Conservation (phyloP, 2,888 invertebrate genomes). For the Hermodice carunculata region DNA sequence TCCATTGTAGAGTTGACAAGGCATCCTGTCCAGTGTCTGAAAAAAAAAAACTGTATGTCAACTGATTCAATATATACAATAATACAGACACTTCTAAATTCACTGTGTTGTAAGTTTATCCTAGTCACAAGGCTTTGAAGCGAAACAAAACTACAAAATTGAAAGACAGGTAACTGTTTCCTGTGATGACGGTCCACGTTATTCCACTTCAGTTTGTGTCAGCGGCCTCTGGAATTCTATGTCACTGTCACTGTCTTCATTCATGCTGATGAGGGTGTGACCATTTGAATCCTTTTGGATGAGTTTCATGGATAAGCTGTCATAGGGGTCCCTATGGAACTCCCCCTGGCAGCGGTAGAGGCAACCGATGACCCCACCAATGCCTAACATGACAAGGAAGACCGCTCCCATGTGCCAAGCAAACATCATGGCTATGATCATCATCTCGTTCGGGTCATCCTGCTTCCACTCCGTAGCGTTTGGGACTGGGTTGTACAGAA, state of each 20-base stretch:
- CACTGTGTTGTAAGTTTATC: neutral
- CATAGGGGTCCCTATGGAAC: constrained; percentile 34
- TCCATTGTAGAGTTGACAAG: too few relatives aligned
- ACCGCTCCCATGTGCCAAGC: constrained; percentile 61
- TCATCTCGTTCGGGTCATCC: constrained; percentile 68
- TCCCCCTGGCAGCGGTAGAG: constrained; percentile 39
- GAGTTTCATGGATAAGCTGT: constrained; percentile 50
- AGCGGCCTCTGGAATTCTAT: constrained; percentile 50
- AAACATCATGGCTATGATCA: constrained; percentile 70
- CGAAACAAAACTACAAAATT: too few relatives aligned
- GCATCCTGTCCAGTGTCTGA: too few relatives aligned
- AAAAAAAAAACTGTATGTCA: too few relatives aligned
- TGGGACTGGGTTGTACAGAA: constrained; percentile 70
- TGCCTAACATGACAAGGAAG: constrained; percentile 52
- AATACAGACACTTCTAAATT: neutral
- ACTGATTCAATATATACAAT: constrained; percentile 56
- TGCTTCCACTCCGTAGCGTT: constrained; percentile 62
- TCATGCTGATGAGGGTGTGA: constrained; percentile 49
- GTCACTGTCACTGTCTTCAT: constrained; percentile 50
- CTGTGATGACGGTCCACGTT: too few relatives aligned
- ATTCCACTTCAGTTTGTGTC: neutral
- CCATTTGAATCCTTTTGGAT: constrained; percentile 52
- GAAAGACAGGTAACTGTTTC: too few relatives aligned
- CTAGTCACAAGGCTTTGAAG: neutral
- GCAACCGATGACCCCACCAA: constrained; percentile 52